phyloP scores from a whole-genome alignment of 2,888 invertebrate genomes.

The Spilosoma lubricipeda region DNA sequence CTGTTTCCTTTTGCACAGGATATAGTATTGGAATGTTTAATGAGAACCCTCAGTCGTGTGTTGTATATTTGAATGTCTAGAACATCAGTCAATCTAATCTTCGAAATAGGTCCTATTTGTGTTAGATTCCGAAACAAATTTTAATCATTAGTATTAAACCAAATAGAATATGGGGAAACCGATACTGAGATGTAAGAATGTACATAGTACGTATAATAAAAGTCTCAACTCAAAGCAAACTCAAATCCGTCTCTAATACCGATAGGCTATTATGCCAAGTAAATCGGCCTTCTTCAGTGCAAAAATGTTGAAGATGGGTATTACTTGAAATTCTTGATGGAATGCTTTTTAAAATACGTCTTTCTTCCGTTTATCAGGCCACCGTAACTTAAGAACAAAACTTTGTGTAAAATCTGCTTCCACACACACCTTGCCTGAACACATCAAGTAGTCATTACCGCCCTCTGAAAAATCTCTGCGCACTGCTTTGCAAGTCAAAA shows the following conservation, averaged over 20 bases:
- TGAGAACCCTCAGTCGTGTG: slow-evolving; percentile 73
- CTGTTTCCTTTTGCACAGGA: slow-evolving; percentile 80
- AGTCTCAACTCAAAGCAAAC: background rate
- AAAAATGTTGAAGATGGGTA: background rate
- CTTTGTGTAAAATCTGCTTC: slow-evolving; percentile 44
- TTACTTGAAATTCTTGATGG: background rate
- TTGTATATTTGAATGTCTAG: slow-evolving; percentile 59
- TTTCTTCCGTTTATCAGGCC: background rate
- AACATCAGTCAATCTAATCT: slow-evolving; percentile 37
- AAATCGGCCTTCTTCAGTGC: background rate
- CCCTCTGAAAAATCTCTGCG: slow-evolving; percentile 82
- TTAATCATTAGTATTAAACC: background rate
- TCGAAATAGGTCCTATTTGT: slow-evolving; percentile 1
- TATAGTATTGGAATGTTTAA: slow-evolving; percentile 83
- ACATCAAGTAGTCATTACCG: slow-evolving; percentile 84
- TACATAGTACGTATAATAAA: background rate
- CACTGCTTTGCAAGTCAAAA: slow-evolving; percentile 86
- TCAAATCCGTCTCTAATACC: background rate
- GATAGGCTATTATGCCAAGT: background rate
- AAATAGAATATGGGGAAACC: background rate
- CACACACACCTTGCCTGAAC: slow-evolving; percentile 59
- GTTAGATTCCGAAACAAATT: background rate
- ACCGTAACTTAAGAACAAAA: slow-evolving; percentile 5
- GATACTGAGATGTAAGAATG: background rate
- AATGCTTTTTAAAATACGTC: background rate